Base-by-base conservation (phyloP, 2,888 invertebrate genomes). In the Trichacis sp. region DNA sequence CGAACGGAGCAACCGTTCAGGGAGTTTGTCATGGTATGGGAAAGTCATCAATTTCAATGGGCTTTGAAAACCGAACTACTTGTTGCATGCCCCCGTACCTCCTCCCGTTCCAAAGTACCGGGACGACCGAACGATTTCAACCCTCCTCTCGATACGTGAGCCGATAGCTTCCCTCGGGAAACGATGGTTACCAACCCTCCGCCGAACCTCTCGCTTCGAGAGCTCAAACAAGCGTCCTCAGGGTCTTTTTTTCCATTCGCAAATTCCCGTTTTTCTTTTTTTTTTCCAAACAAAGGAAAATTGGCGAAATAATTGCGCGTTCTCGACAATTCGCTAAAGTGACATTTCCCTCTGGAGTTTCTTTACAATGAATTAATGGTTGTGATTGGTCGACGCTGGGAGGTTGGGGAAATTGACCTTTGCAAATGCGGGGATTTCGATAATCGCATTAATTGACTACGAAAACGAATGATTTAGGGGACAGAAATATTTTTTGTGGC, bases 1-100 rank as follows among this genome's bases (percentile, higher is more conserved):
- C 77, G 76, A 75, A 72, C 73, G 72, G 73, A 77, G 76, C 78
- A 72, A 70, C 69, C 57, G 67, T 73, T 70, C 64, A 73, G 24
- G 72, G 74, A 73, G 76, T 75, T 77, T 74, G 77, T 78, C 78
- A 78, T 78, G 83, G 84, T 83, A 84, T 84, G 84, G 84, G 83
- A 84, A 83, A 84, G 83, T 83, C 84, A 84, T 84, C 84, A 84
- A 84, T 84, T 84, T 84, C 82, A 84, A 84, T 84, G 83, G 84
- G 82, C 84, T 84, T 84, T 83, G 83, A 84, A 84, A 84, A 84
- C 84, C 84, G 80, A 84, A 84, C 84, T 78, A 84, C 84, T 84
- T 84, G 84, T 84, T 84, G 84, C 84, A 80, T 80, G 75, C 73
- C 69, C 65, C 58, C 73, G 72, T 64, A 62, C 69, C 71, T 57